Evolutionary conservation across 2,797 vertebrate genomes (phyloP), one percentile per base, ranked within the genome.

Genomic region (Etheostoma perlongum): DNA sequence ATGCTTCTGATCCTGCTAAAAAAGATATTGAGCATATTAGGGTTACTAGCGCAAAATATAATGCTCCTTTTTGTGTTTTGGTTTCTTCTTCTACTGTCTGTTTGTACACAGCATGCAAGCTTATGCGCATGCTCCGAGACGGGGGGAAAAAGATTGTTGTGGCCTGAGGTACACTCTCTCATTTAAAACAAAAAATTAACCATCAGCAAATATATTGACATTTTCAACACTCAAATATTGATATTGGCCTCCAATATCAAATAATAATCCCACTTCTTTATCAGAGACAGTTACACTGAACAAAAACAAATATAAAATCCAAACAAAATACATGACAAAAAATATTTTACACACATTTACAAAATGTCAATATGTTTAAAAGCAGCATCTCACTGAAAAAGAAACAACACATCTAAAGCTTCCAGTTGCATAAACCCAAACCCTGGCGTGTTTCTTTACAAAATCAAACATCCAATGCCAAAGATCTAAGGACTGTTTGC

Each of bases 321-420:
- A 77, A 74, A 57, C 36, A 14, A 79, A 86, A 83, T 44, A 76
- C 82, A 79, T 87, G 76, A 82, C 81, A 75, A 85, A 81, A 88
- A 85, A 66, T 84, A 76, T 85, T 76, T 79, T 72, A 49, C 49
- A 83, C 61, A 78, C 55, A 68, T 76, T 78, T 51, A 61, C 70
- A 52, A 67, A 76, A 44, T 14, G 42, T 61, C 63, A 76, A 49
- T 52, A 66, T 44, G 13, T 44, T 44, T 44, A 30, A 70, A 67
- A 71, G 42, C 48, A 65, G 67, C 55, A 65, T 67, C 59, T 18
- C 18, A 25, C 63, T 67, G 18, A 40, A 67, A 44, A 75, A 73
- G 12, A 15, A 64, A 69, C 12, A 36, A 59, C 11, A 62, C 40
- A 44, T 44, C n/a, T 27, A 27, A 67, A 66, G 30, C 66, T 53